Base-by-base conservation (phyloP, 2,888 invertebrate species). In the Heliconius sara region DNA sequence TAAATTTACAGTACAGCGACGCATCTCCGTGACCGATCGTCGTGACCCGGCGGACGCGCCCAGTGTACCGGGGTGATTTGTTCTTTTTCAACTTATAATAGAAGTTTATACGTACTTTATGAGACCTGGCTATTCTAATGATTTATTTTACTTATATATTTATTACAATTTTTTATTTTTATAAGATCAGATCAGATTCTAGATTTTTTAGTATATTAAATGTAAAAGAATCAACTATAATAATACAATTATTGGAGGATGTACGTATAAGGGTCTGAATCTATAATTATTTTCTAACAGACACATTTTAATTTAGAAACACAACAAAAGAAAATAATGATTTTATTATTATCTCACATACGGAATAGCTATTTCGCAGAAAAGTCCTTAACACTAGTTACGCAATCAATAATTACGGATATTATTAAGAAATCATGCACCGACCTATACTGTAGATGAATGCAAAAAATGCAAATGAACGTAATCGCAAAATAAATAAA, bases 401-500 rank as follows among this genome's bases (percentile, higher is more conserved):
- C 73, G 72, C 77, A 82, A 79, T 81, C 79, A 71, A 81, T 82
- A 82, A 82, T 82, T 82, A 72, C 78, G 27, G 74, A 76, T 81
- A 78, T 82, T 82, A 80, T 82, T 82, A 82, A 81, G 81, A 81
- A 82, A 80, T 81, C 39, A 39, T 10, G 39, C 73, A 78, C 78
- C 80, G 82, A 81, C 81, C 81, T 63, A 39, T 75, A 73, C 78
- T 39, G 83, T 76, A 85, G 83, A 86, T 84, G 85, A 85, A 83
- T 78, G 84, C 85, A 88, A 86, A 87, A 88, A 86, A 78, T 83
- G 79, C 76, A 83, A 84, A 85, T 84, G 85, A 83, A 82, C 83
- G 83, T 85, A 85, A 86, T 85, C 83, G 83, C 83, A 84, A 84
- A 84, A 85, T 85, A 86, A 86, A 86, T 86, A 86, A 87, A 87